Evolutionary conservation across 2,888 invertebrate species (phyloP).

Genomic region (Sympetrum striolatum): DNA sequence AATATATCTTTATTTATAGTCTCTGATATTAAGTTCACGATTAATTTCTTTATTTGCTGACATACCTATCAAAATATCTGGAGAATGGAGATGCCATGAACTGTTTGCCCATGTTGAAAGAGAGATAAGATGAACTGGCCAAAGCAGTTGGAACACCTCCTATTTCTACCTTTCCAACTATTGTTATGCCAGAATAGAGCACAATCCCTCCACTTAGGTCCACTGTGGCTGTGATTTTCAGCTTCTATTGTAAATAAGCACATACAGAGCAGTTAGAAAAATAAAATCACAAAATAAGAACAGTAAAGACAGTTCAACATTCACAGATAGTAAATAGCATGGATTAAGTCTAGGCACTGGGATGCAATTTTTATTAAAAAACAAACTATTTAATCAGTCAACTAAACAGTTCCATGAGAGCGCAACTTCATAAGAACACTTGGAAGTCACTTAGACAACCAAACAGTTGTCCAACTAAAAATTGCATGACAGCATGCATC

Average conservation of each 20-base stretch:
- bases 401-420: too few species aligned
- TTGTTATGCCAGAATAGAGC: slow-evolving; percentile 81
- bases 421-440: too few species aligned
- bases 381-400: too few species aligned
- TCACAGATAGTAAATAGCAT: too few species aligned
- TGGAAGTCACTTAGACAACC: too few species aligned
- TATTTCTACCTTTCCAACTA: slow-evolving; percentile 85
- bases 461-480: too few species aligned
- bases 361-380: too few species aligned
- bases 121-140: slow-evolving; percentile 62
- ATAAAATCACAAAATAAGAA: not conserved
- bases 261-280: too few species aligned
- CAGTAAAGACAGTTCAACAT: too few species aligned
- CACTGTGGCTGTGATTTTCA: slow-evolving; percentile 84
- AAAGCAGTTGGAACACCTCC: slow-evolving; percentile 71
- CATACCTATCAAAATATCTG: slow-evolving; percentile 54
- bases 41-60: not conserved
- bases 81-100: slow-evolving; percentile 65
- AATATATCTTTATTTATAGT: not conserved
- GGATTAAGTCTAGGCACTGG: too few species aligned
- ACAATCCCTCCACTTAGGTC: slow-evolving; percentile 80
- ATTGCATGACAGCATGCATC: too few species aligned
- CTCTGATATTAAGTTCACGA: not conserved
- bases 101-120: slow-evolving; percentile 57
- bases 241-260: slow-evolving; percentile 58